Conservation (phyloP, 2,113 vertebrate species). For the Myodes glareolus region DNA sequence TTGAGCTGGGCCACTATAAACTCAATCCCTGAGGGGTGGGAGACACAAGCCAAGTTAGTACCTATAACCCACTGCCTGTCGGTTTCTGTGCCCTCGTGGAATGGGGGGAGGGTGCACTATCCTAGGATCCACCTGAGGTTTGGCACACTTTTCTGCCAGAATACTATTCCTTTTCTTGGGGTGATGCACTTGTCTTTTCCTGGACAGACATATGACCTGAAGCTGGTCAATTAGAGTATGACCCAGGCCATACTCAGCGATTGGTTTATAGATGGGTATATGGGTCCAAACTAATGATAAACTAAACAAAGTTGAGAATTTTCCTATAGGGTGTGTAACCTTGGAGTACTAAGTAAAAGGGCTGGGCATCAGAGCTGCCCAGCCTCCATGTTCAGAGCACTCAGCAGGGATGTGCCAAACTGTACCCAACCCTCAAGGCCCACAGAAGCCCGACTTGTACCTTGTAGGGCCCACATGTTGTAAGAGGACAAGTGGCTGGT, state of each 20-base stretch:
- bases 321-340: neutral
- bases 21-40: conserved; percentile 91
- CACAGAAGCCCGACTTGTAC: conserved; percentile 77
- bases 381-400: neutral
- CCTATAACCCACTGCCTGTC: neutral
- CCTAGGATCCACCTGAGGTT: neutral
- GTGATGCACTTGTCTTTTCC: neutral
- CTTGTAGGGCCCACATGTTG: conserved; percentile 96
- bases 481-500: conserved; percentile 93
- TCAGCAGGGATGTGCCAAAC: neutral
- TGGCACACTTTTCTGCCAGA: neutral
- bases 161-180: neutral
- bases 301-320: neutral
- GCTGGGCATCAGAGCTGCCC: neutral
- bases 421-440: neutral
- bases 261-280: neutral
- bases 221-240: neutral
- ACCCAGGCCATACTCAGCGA: neutral
- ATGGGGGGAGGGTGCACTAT: accelerated
- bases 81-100: neutral
- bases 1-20: conserved; percentile 96
- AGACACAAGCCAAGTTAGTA: conserved; percentile 33
- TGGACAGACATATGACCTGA: neutral
- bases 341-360: neutral
- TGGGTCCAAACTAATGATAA: neutral